A percentile compares a stretch with the other conserved stretches of the same genome.
Evolutionary conservation across 64 coral and sea anemone genomes (phyloP).

Genomic region (Pachyseris speciosa): DNA sequence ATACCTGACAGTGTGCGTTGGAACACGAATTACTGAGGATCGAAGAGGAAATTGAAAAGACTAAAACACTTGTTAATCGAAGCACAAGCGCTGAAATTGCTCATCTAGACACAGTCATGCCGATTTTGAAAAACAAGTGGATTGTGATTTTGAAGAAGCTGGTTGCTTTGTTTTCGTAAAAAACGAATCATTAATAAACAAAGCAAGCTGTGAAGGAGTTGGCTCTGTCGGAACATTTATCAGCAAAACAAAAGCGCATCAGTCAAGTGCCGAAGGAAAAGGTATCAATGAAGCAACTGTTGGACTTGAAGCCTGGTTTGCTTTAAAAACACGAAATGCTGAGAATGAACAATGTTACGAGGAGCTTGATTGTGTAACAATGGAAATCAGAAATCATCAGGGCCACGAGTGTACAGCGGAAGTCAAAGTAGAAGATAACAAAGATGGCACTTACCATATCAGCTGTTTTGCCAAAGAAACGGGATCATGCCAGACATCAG

Average conservation of each 20-base stretch:
- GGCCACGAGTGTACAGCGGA: neutral
- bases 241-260: neutral
- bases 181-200: neutral
- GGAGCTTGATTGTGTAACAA: neutral
- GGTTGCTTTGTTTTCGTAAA: neutral
- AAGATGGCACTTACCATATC: neutral
- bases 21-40: neutral
- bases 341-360: neutral
- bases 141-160: neutral
- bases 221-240: neutral
- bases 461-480: constrained; percentile 27
- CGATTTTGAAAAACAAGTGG: neutral
- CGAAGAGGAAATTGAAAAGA: neutral
- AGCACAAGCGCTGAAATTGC: neutral
- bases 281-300: neutral
- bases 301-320: neutral
- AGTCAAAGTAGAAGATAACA: neutral
- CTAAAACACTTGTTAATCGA: neutral
- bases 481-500: constrained; percentile 31
- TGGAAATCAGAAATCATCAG: neutral
- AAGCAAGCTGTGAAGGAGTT: neutral
- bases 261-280: neutral
- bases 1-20: neutral
- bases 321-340: neutral
- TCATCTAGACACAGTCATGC: neutral